Conservation (phyloP, 2,113 vertebrate genomes). For the Neolamprologus hecqui region DNA sequence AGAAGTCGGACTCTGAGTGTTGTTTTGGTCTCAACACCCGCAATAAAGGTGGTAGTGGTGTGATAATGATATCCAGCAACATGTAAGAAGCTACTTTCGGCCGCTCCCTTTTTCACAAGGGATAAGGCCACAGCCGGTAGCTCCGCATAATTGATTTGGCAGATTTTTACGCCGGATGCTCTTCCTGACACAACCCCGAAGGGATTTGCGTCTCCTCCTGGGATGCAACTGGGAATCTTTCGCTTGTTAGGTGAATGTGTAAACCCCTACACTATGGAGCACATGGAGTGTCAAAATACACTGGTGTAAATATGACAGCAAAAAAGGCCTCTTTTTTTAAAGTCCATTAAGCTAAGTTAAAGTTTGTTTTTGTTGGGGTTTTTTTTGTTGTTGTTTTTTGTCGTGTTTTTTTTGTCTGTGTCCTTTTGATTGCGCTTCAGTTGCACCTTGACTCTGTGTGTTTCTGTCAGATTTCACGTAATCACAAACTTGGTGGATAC, state of each 20-base stretch:
- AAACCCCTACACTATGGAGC: neutral
- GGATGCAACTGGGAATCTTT: neutral
- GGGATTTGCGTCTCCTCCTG: neutral
- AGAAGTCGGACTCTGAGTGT: neutral
- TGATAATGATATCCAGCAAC: constrained; percentile 12
- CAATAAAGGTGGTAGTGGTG: constrained; percentile 11
- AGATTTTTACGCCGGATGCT: neutral
- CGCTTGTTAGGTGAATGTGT: neutral
- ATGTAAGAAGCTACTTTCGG: neutral
- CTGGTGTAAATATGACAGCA: constrained; percentile 30
- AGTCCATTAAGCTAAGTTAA: constrained; percentile 22
- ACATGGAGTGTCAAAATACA: constrained; percentile 19
- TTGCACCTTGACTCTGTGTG: neutral
- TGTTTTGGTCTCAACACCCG: neutral
- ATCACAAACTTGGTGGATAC: constrained; percentile 6
- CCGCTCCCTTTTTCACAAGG: neutral
- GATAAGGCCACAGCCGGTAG: neutral
- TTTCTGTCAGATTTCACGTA: neutral
- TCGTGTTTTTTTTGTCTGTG: neutral
- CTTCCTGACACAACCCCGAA: neutral
- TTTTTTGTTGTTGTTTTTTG: neutral
- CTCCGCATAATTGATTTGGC: neutral
- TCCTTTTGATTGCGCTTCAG: neutral
- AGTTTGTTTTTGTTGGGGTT: neutral
- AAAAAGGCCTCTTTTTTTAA: constrained; percentile 52